These are phyloP conservation scores for Semicossyphus pulcher DNA, from an alignment of 2,113 vertebrate genomes.

Conservation along the genomic window DNA sequence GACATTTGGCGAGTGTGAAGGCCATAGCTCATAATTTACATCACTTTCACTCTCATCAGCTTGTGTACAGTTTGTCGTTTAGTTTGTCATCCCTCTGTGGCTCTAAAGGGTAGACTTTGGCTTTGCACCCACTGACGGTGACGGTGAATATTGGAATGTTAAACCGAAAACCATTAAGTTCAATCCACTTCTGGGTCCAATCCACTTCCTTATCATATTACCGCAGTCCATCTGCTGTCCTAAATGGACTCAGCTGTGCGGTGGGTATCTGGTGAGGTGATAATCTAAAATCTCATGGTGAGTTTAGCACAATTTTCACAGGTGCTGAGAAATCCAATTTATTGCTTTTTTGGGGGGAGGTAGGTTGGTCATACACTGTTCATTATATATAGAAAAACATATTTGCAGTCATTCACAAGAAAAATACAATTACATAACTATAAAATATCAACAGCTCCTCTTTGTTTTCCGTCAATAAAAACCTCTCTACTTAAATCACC, in stretches of 20 bases:
- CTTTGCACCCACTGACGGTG: not conserved
- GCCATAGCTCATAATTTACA: not conserved
- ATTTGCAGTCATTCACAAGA: conserved; percentile 2
- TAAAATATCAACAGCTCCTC: conserved; percentile 37
- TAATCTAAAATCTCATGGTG: conserved; percentile 29
- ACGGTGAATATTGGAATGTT: not conserved
- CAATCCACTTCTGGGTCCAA: not conserved
- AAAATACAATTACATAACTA: not conserved
- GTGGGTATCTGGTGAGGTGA: conserved; percentile 19
- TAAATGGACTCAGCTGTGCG: conserved; percentile 37
- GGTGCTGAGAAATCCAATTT: conserved; percentile 29
- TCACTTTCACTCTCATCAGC: not conserved
- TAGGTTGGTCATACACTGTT: not conserved
- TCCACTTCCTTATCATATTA: conserved; percentile 20
- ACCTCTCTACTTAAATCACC: not conserved
- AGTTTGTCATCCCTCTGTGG: not conserved
- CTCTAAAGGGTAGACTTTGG: not conserved
- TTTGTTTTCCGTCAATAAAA: conserved; percentile 33
- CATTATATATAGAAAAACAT: not conserved
- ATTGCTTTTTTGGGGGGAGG: not conserved
- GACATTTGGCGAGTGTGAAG: not conserved
- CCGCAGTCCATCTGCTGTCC: conserved; percentile 21
- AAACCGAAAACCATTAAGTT: not conserved
- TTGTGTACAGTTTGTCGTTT: not conserved
- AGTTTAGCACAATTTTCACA: conserved; percentile 23